Evolutionary conservation across 2,113 vertebrate species (phyloP).

Genomic region (Mus musculus): GRCm39 chr16:7796001-7796500

Average conservation of each 20-base stretch:
- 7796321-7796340: not conserved
- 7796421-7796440: not conserved
- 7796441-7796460: not conserved
- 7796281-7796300: not conserved
- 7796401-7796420: fast-evolving
- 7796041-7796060: no score
- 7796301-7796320: not conserved
- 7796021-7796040: no score
- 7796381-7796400: fast-evolving
- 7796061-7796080: no score
- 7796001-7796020: no score
- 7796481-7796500: not conserved
- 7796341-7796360: no score
- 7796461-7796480: not conserved
- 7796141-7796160: not conserved
- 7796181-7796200: no score
- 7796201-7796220: no score
- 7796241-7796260: not conserved
- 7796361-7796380: not conserved
- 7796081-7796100: no score
- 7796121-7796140: no score
- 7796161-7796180: not conserved
- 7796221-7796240: not conserved
- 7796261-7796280: not conserved
- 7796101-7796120: not conserved